A percentile compares a stretch with the other conserved stretches of the same genome.
Evolutionary conservation across 2,113 vertebrate species (phyloP).

Genomic region (Drymodes brunneopygia): DNA sequence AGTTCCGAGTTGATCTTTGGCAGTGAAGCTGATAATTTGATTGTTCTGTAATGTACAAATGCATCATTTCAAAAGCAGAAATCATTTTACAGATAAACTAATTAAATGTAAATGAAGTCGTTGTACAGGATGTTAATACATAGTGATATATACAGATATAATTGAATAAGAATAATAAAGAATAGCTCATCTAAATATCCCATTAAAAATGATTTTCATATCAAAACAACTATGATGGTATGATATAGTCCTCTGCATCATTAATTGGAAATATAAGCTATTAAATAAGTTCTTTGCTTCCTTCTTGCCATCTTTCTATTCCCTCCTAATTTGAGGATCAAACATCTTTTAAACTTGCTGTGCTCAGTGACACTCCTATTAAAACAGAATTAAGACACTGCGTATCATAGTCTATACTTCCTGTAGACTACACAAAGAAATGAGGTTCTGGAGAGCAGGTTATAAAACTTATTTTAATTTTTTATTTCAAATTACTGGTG

Average conservation of each 20-base stretch:
- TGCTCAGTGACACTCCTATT: not conserved
- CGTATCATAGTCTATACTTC: not conserved
- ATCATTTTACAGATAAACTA: conserved; percentile 56
- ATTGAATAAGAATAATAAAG: conserved; percentile 27
- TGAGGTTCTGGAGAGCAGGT: not conserved
- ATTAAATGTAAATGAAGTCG: conserved; percentile 66
- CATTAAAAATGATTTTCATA: conserved; percentile 17
- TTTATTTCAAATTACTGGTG: not conserved
- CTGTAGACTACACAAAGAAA: not conserved
- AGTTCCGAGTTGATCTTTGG: conserved; percentile 47
- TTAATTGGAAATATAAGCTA: not conserved
- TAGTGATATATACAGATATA: conserved; percentile 32
- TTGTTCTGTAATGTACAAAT: conserved; percentile 64
- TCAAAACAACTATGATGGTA: not conserved
- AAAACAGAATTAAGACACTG: not conserved
- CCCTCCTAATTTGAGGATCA: not conserved
- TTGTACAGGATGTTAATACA: conserved; percentile 53
- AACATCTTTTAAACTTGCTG: not conserved
- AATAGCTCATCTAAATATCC: not conserved
- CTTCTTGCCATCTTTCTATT: not conserved
- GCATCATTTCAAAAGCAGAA: conserved; percentile 61
- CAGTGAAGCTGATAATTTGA: conserved; percentile 61
- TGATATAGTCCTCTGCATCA: not conserved
- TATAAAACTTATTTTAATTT: not conserved
- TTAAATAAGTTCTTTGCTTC: not conserved